These are phyloP conservation scores for Conus canariensis DNA, from an alignment of 2,888 invertebrate species.

Conservation along the genomic window DNA sequence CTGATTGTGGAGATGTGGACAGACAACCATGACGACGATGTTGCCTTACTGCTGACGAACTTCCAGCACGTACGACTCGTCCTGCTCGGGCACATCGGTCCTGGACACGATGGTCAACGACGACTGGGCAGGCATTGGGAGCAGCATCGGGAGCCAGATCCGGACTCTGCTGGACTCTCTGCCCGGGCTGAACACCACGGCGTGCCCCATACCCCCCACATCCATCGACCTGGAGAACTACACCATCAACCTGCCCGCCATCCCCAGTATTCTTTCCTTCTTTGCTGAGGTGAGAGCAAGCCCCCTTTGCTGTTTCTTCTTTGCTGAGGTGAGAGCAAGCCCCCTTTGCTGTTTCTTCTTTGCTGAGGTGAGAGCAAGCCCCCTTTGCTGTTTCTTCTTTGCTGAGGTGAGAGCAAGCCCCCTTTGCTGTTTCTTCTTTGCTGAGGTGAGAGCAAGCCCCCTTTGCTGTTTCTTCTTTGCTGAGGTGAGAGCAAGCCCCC, in stretches of 20 bases:
- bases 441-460: constrained; percentile 51
- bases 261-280: constrained; percentile 57
- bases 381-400: constrained; percentile 49
- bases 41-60: too few species aligned
- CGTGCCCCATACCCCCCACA: constrained; percentile 54
- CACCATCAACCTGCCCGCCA: constrained; percentile 53
- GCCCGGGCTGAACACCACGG: constrained; percentile 45
- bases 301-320: background rate
- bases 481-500: constrained; percentile 48
- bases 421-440: constrained; percentile 52
- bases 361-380: constrained; percentile 54
- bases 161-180: constrained; percentile 45
- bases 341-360: constrained; percentile 48
- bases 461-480: constrained; percentile 54
- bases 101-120: constrained; percentile 59
- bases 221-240: constrained; percentile 51
- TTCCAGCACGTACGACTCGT: constrained; percentile 57
- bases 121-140: constrained; percentile 62
- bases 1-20: too few species aligned
- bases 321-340: constrained; percentile 56
- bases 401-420: constrained; percentile 54
- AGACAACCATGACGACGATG: too few species aligned
- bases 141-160: constrained; percentile 54
- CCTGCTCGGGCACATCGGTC: constrained; percentile 52
- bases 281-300: constrained; percentile 58